Evolutionary conservation across 2,888 invertebrate genomes (phyloP).

Genomic region (Nysson spinosus): DNA sequence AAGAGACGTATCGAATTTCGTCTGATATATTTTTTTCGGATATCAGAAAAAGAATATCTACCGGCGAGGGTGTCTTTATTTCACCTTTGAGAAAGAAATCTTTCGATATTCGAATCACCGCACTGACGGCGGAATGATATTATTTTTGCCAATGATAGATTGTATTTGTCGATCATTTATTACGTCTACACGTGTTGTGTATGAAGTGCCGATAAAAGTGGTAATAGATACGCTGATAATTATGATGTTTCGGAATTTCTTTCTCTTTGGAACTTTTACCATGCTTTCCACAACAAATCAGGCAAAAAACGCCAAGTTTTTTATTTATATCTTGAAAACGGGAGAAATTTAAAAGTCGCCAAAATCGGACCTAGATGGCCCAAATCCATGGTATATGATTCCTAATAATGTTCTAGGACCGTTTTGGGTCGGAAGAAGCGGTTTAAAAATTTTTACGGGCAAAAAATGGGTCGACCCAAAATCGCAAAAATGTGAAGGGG

Average conservation of each 20-base stretch:
- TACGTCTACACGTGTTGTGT: background rate
- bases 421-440: no score
- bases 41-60: background rate
- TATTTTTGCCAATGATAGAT: background rate
- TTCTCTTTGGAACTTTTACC: no score
- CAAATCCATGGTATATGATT: no score
- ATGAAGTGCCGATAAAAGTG: background rate
- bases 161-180: background rate
- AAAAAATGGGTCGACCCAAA: no score
- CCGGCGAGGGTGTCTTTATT: background rate
- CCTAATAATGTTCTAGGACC: no score
- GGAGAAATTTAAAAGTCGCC: no score
- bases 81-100: background rate
- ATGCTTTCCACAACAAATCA: no score
- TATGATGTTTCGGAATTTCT: background rate
- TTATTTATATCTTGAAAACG: no score
- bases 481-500: no score
- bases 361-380: no score
- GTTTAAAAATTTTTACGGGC: no score
- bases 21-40: background rate
- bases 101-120: slow-evolving; percentile 2
- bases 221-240: background rate
- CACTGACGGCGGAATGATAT: slow-evolving; percentile 1
- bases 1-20: background rate
- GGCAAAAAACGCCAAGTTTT: no score